Base-by-base conservation (phyloP, 1,140 invertebrate genomes). In the Camponotus pennsylvanicus region DNA sequence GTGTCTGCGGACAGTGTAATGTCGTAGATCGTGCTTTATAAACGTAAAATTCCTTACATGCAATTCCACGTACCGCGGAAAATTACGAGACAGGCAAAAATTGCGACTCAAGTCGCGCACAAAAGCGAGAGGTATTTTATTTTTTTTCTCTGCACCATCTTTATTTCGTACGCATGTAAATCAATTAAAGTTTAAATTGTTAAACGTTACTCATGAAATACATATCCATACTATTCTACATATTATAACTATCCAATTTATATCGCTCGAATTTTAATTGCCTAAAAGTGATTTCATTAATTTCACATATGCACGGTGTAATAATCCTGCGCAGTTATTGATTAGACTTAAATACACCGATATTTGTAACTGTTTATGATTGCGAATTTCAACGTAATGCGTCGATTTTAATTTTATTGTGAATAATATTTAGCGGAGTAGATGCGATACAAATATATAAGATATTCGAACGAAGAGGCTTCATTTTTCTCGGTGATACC, bases 1-100 rank as follows among this genome's bases (percentile, higher is more conserved):
- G 76, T 82, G 88, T 75, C 84, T 5, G 27, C 40, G 37, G n/a
- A 67, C 71, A 63, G 34, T 59, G 73, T 59, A 83, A 89, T 83
- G 69, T 78, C 40, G 55, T 57, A 61, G 3, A 57, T 49, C 18
- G 70, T 37, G 13, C 21, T 15, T 73, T 64, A 66, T 52, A 66
- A 66, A 73, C 55, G 42, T 52, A 49, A 55, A 21, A 71, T 84
- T 66, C 49, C 59, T 85, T 73, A 79, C 61, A 59, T 59, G 66
- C 63, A 77, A 78, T 78, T 67, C 49, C 63, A 34, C 40, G 45
- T 61, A 32, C 27, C 0, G 79, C 32, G 45, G n/a, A 70, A 78
- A 66, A 78, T 78, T 85, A 85, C 37, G 86, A 86, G 83, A 55
- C 45, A 32, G 37, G 32, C 4, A 18, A 55, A 86, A 73, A 83